These are phyloP conservation scores for Ormyrus pomaceus DNA, from an alignment of 2,888 invertebrate species.

Conservation along the genomic window DNA sequence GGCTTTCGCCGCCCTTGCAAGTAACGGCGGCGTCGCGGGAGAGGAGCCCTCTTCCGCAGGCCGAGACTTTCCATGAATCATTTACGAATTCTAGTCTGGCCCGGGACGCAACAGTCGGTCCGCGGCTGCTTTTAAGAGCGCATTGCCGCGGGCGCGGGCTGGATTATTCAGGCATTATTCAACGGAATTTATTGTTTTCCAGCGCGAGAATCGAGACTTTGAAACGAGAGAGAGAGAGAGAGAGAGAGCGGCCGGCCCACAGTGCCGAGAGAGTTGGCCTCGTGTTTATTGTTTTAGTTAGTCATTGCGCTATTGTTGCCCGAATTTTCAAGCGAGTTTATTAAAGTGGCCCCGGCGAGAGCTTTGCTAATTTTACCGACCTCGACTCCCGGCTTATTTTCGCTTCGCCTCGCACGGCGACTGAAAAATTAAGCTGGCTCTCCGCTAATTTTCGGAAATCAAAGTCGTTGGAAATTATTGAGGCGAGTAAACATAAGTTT, in stretches of 20 bases:
- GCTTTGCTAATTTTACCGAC: no score
- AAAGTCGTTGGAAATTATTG: no score
- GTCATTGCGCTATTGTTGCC: background rate
- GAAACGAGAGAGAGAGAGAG: background rate
- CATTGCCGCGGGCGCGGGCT: background rate
- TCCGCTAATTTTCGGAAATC: no score
- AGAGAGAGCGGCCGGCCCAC: no score
- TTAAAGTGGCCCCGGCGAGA: background rate
- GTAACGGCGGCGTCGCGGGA: no score
- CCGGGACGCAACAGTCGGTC: background rate
- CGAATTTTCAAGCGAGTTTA: background rate
- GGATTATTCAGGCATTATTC: constrained; percentile 37
- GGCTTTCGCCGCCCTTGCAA: no score
- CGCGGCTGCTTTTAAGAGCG: background rate
- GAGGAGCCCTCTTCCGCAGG: background rate
- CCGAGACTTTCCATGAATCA: constrained; percentile 3
- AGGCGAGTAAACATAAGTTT: no score
- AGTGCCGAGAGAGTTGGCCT: background rate
- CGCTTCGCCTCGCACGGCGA: no score
- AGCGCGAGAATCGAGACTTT: background rate
- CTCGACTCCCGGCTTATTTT: no score
- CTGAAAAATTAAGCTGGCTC: no score
- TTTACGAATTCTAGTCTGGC: constrained; percentile 22
- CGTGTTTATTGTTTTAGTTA: constrained; percentile 3
- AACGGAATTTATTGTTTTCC: constrained; percentile 30